These are phyloP conservation scores for Drosophila histrio DNA, from an alignment of 2,888 invertebrate species.

Conservation along the genomic window DNA sequence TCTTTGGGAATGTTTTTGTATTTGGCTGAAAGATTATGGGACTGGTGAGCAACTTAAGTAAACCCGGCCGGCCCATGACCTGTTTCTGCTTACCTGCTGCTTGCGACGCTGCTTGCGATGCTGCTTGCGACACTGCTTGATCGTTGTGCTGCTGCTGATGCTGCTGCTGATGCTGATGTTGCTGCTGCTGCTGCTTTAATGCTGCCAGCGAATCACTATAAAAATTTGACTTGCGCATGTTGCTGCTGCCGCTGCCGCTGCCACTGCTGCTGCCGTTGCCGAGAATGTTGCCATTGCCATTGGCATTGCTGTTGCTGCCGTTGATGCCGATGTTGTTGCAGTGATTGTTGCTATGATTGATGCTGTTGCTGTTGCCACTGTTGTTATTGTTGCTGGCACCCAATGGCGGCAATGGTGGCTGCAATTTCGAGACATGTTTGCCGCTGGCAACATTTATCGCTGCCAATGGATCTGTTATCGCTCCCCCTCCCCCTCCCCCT, in stretches of 20 bases:
- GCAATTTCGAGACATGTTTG: slow-evolving; percentile 58
- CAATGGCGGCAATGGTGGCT: slow-evolving; percentile 65
- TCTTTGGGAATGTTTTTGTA: slow-evolving; percentile 85
- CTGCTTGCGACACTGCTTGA: slow-evolving; percentile 40
- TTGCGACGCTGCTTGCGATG: slow-evolving; percentile 45
- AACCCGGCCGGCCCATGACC: slow-evolving; percentile 80
- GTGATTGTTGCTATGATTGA: slow-evolving; percentile 32
- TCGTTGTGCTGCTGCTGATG: slow-evolving; percentile 32
- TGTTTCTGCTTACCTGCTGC: slow-evolving; percentile 74
- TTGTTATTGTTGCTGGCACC: slow-evolving; percentile 50
- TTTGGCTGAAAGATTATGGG: slow-evolving; percentile 84
- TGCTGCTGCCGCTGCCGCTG: slow-evolving; percentile 40
- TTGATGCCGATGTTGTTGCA: slow-evolving; percentile 2
- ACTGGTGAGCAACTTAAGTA: slow-evolving; percentile 83
- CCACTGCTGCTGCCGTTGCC: slow-evolving; percentile 31
- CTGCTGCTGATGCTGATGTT: slow-evolving; percentile 38
- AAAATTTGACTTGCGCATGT: slow-evolving; percentile 64
- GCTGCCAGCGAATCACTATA: slow-evolving; percentile 49
- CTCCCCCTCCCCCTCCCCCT: slow-evolving; percentile 19
- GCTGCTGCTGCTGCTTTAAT: slow-evolving; percentile 44
- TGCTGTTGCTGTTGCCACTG: slow-evolving; percentile 9
- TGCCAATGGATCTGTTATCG: slow-evolving; percentile 27
- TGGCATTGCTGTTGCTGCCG: slow-evolving; percentile 23
- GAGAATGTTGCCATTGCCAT: background rate
- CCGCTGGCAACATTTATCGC: slow-evolving; percentile 33